A percentile compares a stretch with the other conserved stretches of the same genome.
Evolutionary conservation across 2,888 invertebrate genomes (phyloP).

Genomic region (Drosophila sordidula): DNA sequence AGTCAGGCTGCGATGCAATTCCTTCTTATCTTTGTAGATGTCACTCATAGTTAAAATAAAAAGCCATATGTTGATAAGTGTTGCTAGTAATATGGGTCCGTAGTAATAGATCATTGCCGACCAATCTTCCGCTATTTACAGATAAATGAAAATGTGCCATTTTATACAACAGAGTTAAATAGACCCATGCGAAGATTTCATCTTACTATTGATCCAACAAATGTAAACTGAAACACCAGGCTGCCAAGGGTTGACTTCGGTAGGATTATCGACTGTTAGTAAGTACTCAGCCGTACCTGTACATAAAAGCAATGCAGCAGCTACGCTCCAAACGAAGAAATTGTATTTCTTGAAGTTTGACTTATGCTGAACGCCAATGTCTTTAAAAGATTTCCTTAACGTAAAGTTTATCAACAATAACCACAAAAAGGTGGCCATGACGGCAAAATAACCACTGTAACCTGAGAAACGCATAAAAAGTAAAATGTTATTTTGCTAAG

Average conservation of each 20-base stretch:
- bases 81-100: conserved; percentile 66
- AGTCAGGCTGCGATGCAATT: conserved; percentile 52
- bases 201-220: conserved; percentile 87
- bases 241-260: conserved; percentile 47
- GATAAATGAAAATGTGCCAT: not conserved
- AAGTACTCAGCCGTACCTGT: conserved; percentile 67
- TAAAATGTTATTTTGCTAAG: not conserved
- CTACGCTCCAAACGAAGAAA: conserved; percentile 72
- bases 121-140: conserved; percentile 38
- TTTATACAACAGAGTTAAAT: too few relatives aligned
- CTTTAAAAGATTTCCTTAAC: conserved; percentile 87
- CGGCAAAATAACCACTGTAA: conserved; percentile 87
- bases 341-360: conserved; percentile 60
- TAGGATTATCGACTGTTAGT: accelerated
- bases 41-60: conserved; percentile 67
- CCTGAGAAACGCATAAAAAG: conserved; percentile 34
- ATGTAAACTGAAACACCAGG: conserved; percentile 86
- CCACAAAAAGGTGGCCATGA: conserved; percentile 93
- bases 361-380: not conserved
- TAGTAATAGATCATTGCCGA: conserved; percentile 71
- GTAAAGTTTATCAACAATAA: conserved; percentile 93
- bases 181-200: not conserved
- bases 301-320: conserved; percentile 44
- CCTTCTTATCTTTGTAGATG: conserved; percentile 65
- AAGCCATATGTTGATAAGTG: conserved; percentile 67